Conservation (phyloP, 2,888 invertebrate species). For the Silvanus unidentatus region DNA sequence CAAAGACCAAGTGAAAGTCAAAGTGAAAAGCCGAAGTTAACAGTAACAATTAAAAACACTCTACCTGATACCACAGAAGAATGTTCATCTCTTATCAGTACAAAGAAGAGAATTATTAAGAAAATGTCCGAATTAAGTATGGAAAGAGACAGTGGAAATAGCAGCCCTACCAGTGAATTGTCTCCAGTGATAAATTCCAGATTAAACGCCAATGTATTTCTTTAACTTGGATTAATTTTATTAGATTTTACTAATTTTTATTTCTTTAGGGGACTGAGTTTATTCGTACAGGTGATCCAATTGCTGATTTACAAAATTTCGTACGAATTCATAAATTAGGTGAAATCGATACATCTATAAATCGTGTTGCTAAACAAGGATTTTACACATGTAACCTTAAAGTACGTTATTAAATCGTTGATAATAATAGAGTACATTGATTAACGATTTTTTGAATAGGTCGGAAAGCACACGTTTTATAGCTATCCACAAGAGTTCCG, state of each 20-base stretch:
- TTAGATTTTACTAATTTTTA: too few species aligned
- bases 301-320: slow-evolving; percentile 33
- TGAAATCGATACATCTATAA: slow-evolving; percentile 22
- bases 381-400: slow-evolving; percentile 33
- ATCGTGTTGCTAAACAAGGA: slow-evolving; percentile 18
- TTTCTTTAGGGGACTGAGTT: slow-evolving; percentile 16
- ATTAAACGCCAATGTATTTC: slow-evolving; percentile 7
- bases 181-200: slow-evolving; percentile 7
- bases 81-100: slow-evolving; percentile 19
- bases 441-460: slow-evolving; percentile 24
- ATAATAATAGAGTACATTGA: slow-evolving; percentile 9
- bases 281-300: slow-evolving; percentile 27
- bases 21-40: too few species aligned
- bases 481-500: slow-evolving; percentile 48
- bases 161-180: slow-evolving; percentile 29
- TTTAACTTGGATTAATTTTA: too few species aligned
- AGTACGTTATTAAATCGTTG: slow-evolving; percentile 19
- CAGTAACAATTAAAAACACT: background rate
- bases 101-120: slow-evolving; percentile 26
- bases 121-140: slow-evolving; percentile 31
- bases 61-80: slow-evolving; percentile 4
- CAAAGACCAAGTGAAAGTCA: background rate
- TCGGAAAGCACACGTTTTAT: slow-evolving; percentile 38
- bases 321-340: slow-evolving; percentile 31
- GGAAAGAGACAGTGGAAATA: slow-evolving; percentile 32